Base-by-base conservation (phyloP, 23 tunicate genomes). In the Ciona savignyi region DNA sequence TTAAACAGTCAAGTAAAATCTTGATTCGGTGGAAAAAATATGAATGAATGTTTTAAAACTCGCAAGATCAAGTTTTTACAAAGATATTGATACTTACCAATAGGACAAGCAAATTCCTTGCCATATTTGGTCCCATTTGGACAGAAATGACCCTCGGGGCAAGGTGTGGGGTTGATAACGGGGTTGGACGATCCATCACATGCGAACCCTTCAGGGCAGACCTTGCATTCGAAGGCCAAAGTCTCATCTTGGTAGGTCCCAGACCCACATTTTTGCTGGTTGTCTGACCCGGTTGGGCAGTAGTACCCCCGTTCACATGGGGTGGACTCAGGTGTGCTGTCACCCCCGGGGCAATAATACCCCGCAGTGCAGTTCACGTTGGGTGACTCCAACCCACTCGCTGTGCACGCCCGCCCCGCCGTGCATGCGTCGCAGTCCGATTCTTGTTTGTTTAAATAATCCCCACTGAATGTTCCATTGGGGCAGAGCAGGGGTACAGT, bases 341-440 rank as follows among this genome's bases (percentile, higher is more conserved):
- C 82, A 19, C 95, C 83, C n/a, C 95, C 95, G 25, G 95, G 93
- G 34, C 99, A 94, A 72, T 94, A 94, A 64, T 72, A 87, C 4
- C 95, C 90, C 19, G 86, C 83, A 3, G 81, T 62, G 65, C 99
- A 94, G 42, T 34, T 71, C 3, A 86, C 99, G 65, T 67, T 75
- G 4, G 90, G 86, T 22, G 60, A 86, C 6, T 63, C 2, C 0
- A 77, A 75, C 2, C 86, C 95, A 35, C 76, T 70, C 63, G 33
- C 29, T 31, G 87, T 34, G 35, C 99, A 94, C 42, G 61, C 71
- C 56, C 49, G 26, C 21, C 95, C 86, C 15, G 90, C 77, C 21
- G 81, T 68, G 63, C 99, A 94, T 26, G 82, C 34, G 29, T n/a
- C 29, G 68, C 99, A 94, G 34, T 94, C 85, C 6, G 86, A 62